phyloP scores from a whole-genome alignment of 2,888 invertebrate species.

The Xestia c-nigrum region DNA sequence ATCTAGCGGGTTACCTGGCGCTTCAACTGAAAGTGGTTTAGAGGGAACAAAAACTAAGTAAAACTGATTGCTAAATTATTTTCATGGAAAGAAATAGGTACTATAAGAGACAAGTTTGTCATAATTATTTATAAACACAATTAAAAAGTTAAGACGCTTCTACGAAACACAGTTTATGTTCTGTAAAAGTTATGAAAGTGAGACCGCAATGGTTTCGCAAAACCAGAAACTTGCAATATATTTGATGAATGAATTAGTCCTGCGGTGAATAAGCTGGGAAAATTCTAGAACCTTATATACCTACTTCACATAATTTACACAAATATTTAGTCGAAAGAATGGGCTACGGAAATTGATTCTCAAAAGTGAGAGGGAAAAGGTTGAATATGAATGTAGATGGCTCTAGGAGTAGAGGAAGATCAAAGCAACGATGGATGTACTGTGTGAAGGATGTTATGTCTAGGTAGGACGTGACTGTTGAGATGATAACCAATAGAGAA shows the following conservation, averaged over 20 bases:
- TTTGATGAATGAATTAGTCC: conserved; percentile 44
- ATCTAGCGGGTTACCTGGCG: too few relatives aligned
- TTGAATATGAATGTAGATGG: too few relatives aligned
- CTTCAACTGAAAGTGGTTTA: too few relatives aligned
- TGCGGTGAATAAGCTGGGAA: conserved; percentile 20
- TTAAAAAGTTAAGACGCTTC: conserved; percentile 26
- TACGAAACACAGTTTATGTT: conserved; percentile 34
- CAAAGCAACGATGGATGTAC: too few relatives aligned
- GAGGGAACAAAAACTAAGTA: too few relatives aligned
- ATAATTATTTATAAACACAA: conserved; percentile 14
- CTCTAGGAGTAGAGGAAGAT: too few relatives aligned
- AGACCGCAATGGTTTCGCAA: conserved; percentile 45
- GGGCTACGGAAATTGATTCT: too few relatives aligned
- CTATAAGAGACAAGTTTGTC: background rate
- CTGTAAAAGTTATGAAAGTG: conserved; percentile 39
- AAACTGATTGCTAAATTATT: too few relatives aligned
- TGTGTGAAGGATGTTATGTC: too few relatives aligned
- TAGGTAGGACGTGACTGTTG: too few relatives aligned
- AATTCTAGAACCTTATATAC: conserved; percentile 6
- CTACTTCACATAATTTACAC: background rate
- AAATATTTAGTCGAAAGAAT: background rate
- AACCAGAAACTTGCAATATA: conserved; percentile 52
- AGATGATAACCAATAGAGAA: too few relatives aligned
- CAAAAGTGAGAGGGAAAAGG: too few relatives aligned
- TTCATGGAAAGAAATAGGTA: background rate